Conservation (phyloP, 2,888 invertebrate genomes). For the Cheilosia impressa region DNA sequence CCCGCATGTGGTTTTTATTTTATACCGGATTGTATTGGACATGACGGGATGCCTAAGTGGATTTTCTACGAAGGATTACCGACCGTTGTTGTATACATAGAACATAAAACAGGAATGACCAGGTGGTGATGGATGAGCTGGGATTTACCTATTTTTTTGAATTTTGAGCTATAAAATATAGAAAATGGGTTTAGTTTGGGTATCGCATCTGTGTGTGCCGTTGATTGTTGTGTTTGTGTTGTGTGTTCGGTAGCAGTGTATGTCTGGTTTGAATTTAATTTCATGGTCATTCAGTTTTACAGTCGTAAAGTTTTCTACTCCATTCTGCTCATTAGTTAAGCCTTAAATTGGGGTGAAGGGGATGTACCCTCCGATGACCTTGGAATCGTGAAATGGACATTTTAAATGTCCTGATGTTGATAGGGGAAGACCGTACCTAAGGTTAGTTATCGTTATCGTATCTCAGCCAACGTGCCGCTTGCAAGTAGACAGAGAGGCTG, state of each 20-base stretch:
- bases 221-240: too few species aligned
- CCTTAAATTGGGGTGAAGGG: neutral
- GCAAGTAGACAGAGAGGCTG: too few species aligned
- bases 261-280: neutral
- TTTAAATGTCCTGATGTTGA: neutral
- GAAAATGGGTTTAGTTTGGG: neutral
- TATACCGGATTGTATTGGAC: slow-evolving; percentile 28
- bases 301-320: neutral
- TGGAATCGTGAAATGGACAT: neutral
- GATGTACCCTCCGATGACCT: neutral
- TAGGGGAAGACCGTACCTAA: too few species aligned
- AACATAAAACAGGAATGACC: slow-evolving; percentile 6
- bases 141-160: neutral
- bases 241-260: too few species aligned
- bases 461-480: too few species aligned
- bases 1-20: slow-evolving; percentile 32
- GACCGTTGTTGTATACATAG: neutral
- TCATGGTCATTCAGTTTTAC: neutral
- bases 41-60: slow-evolving; percentile 41
- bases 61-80: slow-evolving; percentile 23
- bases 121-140: slow-evolving; percentile 17
- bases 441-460: too few species aligned
- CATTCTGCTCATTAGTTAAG: neutral
- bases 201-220: too few species aligned
- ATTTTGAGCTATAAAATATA: neutral